A percentile compares a stretch with the other conserved stretches of the same genome.
phyloP scores from a whole-genome alignment of 1,140 invertebrate species.

The Trialeurodes vaporariorum region DNA sequence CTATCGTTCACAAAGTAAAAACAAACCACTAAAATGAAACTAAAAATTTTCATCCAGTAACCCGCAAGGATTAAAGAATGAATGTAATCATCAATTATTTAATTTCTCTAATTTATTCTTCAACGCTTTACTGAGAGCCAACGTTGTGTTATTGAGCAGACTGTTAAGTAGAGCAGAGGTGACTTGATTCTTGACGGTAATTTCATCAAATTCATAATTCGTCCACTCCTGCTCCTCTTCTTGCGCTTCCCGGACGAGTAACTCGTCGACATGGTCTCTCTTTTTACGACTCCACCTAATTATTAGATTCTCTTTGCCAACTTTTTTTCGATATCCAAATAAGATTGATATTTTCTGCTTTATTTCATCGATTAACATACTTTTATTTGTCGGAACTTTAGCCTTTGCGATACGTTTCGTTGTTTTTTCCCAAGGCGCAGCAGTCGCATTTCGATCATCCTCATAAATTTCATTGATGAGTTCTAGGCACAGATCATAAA shows the following conservation, averaged over 20 bases:
- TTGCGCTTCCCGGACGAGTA: conserved; percentile 52
- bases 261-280: conserved; percentile 56
- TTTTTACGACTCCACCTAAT: conserved; percentile 55
- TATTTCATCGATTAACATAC: conserved; percentile 31
- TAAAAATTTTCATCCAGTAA: no score
- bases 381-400: conserved; percentile 31
- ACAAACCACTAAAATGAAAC: no score
- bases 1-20: no score
- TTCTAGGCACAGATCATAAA: conserved; percentile 54
- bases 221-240: conserved; percentile 59
- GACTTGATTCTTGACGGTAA: conserved; percentile 52
- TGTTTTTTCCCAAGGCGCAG: conserved; percentile 43
- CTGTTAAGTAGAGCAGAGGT: conserved; percentile 48
- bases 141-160: conserved; percentile 47
- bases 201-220: conserved; percentile 55
- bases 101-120: conserved; percentile 27
- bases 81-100: no score
- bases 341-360: conserved; percentile 33
- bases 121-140: conserved; percentile 33
- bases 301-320: conserved; percentile 43
- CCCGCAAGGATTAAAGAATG: no score
- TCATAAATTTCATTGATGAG: conserved; percentile 41
- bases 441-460: conserved; percentile 35
- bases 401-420: conserved; percentile 32
- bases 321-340: conserved; percentile 43